Conservation (phyloP, 1,140 invertebrate genomes). For the Conus betulinus region DNA sequence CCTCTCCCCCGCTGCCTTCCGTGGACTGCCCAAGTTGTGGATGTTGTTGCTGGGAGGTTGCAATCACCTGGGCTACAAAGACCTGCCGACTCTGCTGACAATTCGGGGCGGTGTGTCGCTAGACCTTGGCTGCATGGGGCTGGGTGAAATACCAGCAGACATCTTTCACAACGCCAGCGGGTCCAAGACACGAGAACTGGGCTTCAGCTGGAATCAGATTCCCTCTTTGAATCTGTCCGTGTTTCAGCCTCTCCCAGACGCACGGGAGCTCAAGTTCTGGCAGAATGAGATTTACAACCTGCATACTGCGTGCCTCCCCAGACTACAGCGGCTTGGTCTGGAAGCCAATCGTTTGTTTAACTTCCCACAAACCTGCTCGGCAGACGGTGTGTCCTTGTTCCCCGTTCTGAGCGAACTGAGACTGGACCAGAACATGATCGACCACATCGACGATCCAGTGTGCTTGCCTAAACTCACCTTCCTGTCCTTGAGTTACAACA, state of each 20-base stretch:
- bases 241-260: not conserved
- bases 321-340: not conserved
- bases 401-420: not conserved
- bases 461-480: not conserved
- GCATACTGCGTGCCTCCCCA: not conserved
- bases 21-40: not conserved
- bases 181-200: not conserved
- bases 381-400: not conserved
- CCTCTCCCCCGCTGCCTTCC: not conserved
- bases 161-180: not conserved
- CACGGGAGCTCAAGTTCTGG: not conserved
- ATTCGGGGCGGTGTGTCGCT: not conserved
- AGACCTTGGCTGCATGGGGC: not conserved
- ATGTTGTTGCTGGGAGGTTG: not conserved
- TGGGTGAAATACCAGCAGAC: not conserved
- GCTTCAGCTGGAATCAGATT: conserved; percentile 1
- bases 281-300: not conserved
- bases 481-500: not conserved
- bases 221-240: not conserved
- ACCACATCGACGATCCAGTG: not conserved
- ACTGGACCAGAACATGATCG: not conserved
- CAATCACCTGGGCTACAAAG: not conserved
- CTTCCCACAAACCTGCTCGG: not conserved
- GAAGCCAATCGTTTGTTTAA: not conserved
- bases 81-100: not conserved